A percentile compares a stretch with the other conserved stretches of the same genome.
phyloP scores from a whole-genome alignment of 2,888 invertebrate species.

The Ptychoptera contaminata region DNA sequence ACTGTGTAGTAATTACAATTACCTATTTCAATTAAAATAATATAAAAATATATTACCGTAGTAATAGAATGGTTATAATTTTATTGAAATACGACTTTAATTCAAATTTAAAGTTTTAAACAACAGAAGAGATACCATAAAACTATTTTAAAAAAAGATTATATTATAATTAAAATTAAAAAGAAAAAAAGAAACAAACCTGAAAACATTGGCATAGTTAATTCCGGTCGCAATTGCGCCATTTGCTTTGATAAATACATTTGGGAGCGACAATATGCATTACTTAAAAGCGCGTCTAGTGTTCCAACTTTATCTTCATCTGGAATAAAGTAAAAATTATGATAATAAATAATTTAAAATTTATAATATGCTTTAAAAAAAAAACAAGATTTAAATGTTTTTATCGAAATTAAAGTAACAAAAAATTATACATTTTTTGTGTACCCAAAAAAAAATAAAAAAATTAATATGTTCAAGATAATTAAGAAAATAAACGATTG shows the following conservation, averaged over 20 bases:
- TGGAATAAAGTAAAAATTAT: slow-evolving; percentile 14
- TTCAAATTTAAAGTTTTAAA: too few relatives aligned
- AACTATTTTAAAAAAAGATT: not conserved
- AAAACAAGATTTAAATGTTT: too few relatives aligned
- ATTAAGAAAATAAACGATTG: too few relatives aligned
- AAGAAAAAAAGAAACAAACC: slow-evolving; percentile 40
- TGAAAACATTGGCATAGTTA: slow-evolving; percentile 99
- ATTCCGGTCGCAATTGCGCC: slow-evolving; percentile 86
- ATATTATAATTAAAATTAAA: not conserved
- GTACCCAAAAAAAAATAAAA: too few relatives aligned
- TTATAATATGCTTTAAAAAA: not conserved
- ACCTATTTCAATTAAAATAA: too few relatives aligned
- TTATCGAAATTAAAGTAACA: too few relatives aligned
- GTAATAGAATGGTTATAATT: too few relatives aligned
- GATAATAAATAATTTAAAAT: slow-evolving; percentile 1
- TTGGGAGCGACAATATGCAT: slow-evolving; percentile 85
- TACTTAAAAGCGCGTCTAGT: slow-evolving; percentile 69
- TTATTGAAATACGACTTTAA: too few relatives aligned
- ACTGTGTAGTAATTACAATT: too few relatives aligned
- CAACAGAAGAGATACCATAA: not conserved
- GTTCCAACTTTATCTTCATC: slow-evolving; percentile 42
- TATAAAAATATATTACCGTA: too few relatives aligned
- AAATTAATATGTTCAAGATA: too few relatives aligned
- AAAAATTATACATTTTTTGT: too few relatives aligned
- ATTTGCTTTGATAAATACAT: slow-evolving; percentile 83